Conservation (phyloP, 2,888 invertebrate genomes). For the Parascotia fuliginaria region DNA sequence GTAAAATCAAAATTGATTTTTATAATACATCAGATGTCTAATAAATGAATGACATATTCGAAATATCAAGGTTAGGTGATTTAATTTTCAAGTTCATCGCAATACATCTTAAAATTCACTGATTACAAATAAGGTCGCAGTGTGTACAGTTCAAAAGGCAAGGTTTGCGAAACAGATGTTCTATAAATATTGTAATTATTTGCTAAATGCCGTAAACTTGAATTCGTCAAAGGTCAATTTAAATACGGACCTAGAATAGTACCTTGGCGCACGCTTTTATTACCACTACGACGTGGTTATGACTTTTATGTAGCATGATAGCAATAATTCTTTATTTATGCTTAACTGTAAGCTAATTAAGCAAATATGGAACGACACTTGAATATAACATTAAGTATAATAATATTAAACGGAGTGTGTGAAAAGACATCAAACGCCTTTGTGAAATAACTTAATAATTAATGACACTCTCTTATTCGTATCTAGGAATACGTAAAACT, state of each 20-base stretch:
- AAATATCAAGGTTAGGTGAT: conserved; percentile 31
- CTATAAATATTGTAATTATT: conserved; percentile 27
- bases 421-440: too few species aligned
- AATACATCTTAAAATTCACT: conserved; percentile 15
- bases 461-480: too few species aligned
- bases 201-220: conserved; percentile 9
- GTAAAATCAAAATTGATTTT: neutral
- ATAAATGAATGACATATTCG: conserved; percentile 2
- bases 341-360: too few species aligned
- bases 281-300: neutral
- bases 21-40: neutral
- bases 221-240: conserved; percentile 10
- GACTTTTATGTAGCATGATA: neutral
- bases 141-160: conserved; percentile 23
- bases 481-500: too few species aligned
- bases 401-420: too few species aligned
- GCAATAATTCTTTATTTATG: too few species aligned
- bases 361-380: too few species aligned
- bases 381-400: too few species aligned
- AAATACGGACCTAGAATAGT: conserved; percentile 9
- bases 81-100: conserved; percentile 19
- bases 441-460: too few species aligned
- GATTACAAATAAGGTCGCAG: conserved; percentile 26
- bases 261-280: conserved; percentile 8
- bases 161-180: conserved; percentile 33